Conservation (phyloP, 2,888 invertebrate genomes). For the Harmothoe impar region DNA sequence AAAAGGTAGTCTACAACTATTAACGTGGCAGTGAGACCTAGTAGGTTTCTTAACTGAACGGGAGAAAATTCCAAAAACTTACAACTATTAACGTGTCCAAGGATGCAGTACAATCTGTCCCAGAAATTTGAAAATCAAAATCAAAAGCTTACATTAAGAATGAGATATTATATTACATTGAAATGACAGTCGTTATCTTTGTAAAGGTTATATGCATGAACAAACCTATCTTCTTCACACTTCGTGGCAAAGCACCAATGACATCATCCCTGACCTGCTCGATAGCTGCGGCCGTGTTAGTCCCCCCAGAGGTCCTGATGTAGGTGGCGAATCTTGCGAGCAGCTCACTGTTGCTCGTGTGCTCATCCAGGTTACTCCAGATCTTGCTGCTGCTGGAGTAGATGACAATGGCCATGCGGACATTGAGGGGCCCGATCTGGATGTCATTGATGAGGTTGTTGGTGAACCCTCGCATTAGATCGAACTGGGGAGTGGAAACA, state of each 20-base stretch:
- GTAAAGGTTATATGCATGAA: too few species aligned
- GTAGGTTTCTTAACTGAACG: too few species aligned
- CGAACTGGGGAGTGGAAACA: background rate
- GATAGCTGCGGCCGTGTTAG: background rate
- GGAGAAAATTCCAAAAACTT: background rate
- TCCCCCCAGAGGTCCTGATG: background rate
- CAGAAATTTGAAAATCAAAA: too few species aligned
- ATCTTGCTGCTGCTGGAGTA: background rate
- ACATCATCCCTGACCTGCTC: background rate
- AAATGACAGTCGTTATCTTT: too few species aligned
- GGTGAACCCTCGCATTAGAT: background rate
- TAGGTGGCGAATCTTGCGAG: background rate
- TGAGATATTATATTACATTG: background rate
- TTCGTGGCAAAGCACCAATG: background rate
- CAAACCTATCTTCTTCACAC: slow-evolving; percentile 19
- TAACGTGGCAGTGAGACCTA: too few species aligned
- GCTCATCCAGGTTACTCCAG: background rate
- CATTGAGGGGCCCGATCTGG: background rate
- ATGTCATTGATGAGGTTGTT: slow-evolving; percentile 3
- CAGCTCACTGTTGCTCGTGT: background rate
- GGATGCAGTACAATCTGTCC: too few species aligned
- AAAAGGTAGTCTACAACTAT: too few species aligned
- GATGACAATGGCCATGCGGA: background rate
- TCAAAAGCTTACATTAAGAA: too few species aligned
- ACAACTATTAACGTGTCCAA: too few species aligned